Base-by-base conservation (phyloP, 2,797 vertebrate species). In the Eupleurogrammus muticus region DNA sequence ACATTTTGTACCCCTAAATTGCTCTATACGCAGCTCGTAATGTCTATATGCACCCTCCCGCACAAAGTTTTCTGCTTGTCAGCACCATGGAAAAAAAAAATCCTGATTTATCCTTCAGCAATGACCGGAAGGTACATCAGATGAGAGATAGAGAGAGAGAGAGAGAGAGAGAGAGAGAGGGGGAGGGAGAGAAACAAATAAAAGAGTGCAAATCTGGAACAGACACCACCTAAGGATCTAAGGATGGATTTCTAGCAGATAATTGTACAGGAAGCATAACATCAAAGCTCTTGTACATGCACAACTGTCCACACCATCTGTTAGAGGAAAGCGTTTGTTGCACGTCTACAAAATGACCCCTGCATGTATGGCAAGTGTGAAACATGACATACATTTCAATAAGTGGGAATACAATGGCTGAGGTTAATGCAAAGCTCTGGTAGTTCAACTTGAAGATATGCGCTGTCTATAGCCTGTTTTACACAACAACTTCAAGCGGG, bases 51-150 rank as follows among this genome's bases (percentile, higher is more conserved):
- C 74, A 79, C 48, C 75, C 71, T 68, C 55, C 68, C 9, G 5
- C 81, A 76, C 75, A 77, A 84, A 84, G 82, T 86, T 89, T 89
- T 83, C 78, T 87, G 82, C 87, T 83, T 78, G 90, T 89, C 88
- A 90, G 84, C 85, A 88, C 56, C 77, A 80, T 55, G 35, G 11
- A 44, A 75, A 67, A 76, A 80, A 70, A 74, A 75, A 81, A 77
- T 80, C 79, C 79, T 58, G 76, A 88, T 86, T 83, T 89, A 77
- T 88, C 84, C 88, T 89, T 88, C 82, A 88, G 76, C 75, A 62
- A 65, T 79, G 82, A 87, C 82, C 76, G 53, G 64, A 82, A 84
- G 82, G 73, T 79, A 58, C 65, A 63, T 87, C 65, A 78, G 75
- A 78, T 73, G 75, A 79, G 79, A 81, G 80, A 78, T n/a, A 75